These are phyloP conservation scores for Pachyrhynchus sulphureomaculatus DNA, from an alignment of 1,140 invertebrate species.

Conservation along the genomic window DNA sequence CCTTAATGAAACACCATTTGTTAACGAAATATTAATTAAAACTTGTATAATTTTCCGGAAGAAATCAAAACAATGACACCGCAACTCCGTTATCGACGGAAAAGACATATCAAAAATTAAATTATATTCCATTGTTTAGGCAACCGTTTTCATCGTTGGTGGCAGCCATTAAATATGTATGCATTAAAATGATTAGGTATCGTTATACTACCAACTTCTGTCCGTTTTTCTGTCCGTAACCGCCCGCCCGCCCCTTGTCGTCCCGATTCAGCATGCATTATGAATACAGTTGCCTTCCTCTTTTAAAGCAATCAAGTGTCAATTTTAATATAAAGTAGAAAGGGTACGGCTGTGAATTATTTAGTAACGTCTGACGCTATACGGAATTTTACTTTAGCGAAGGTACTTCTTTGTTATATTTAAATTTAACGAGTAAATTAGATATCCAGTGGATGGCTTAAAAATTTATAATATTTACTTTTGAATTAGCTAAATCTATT, in stretches of 20 bases:
- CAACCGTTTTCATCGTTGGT: constrained; percentile 21
- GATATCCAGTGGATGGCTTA: no score
- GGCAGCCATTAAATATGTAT: constrained; percentile 21
- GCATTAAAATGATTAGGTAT: constrained; percentile 26
- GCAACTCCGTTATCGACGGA: not conserved
- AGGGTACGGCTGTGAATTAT: constrained; percentile 8
- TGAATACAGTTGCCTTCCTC: constrained; percentile 10
- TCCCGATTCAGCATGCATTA: constrained; percentile 15
- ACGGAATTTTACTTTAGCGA: no score
- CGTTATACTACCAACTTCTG: constrained; percentile 1
- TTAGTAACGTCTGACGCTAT: not conserved
- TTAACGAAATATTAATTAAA: no score
- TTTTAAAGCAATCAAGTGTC: constrained; percentile 14
- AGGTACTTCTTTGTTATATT: no score
- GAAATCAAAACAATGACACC: no score
- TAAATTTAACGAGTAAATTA: no score
- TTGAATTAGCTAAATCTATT: no score
- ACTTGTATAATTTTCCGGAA: no score
- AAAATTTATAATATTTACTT: no score
- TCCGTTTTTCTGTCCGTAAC: not conserved
- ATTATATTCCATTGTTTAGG: constrained; percentile 19
- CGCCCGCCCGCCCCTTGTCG: not conserved
- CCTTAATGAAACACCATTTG: no score
- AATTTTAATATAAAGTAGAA: constrained; percentile 25
- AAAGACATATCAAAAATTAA: constrained; percentile 12